Conservation (phyloP, 2,113 vertebrate species). For the Plecturocebus donacophilus region DNA sequence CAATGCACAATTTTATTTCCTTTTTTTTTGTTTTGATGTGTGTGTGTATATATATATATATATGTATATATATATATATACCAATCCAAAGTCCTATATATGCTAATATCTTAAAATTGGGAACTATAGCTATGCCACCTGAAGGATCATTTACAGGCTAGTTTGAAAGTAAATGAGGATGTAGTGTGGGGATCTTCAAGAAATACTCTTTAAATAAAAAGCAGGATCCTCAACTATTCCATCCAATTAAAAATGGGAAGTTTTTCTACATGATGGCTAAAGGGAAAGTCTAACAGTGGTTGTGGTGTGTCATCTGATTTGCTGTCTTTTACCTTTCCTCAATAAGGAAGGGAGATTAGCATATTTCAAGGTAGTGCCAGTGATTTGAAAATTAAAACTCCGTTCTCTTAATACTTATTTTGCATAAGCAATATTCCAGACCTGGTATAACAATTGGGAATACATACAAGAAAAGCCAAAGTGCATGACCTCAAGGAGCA, state of each 20-base stretch:
- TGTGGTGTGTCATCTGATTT: accelerated
- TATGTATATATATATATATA: too few relatives aligned
- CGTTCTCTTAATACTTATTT: neutral
- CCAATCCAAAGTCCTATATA: neutral
- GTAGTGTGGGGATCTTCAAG: neutral
- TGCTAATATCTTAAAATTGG: conserved; percentile 36
- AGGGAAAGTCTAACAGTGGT: neutral
- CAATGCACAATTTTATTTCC: conserved; percentile 63
- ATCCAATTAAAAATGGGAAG: neutral
- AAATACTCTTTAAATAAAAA: neutral
- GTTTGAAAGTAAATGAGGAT: neutral
- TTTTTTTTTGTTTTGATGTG: conserved; percentile 7
- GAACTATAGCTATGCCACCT: neutral
- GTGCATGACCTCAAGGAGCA: neutral
- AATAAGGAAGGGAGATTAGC: neutral
- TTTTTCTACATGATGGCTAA: neutral
- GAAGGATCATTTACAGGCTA: neutral
- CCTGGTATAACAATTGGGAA: accelerated
- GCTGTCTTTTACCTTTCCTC: neutral
- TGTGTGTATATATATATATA: conserved; percentile 35
- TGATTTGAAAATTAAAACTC: neutral
- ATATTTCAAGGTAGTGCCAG: neutral
- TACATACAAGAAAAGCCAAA: neutral
- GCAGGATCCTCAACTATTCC: neutral
- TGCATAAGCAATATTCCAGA: neutral